Evolutionary conservation across 64 coral and sea anemone species (phyloP), one percentile per base, ranked within the genome.

Genomic region (Acropora yongei): DNA sequence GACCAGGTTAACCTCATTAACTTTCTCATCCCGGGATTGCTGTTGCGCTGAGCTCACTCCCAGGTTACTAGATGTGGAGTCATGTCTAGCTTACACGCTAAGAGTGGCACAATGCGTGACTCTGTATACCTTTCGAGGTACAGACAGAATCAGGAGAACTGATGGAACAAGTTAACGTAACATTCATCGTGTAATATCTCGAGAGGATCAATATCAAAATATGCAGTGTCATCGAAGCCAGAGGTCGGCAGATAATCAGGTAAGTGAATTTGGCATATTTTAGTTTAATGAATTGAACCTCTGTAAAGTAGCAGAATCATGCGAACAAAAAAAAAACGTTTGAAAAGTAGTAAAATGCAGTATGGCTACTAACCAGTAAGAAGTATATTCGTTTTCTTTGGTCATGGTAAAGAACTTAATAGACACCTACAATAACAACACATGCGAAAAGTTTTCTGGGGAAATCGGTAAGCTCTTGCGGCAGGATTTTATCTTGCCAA

Each of bases 1-100:
- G 10, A 80, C 51, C 78, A 80, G 45, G 78, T 80, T 46, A 80
- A 80, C 48, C 45, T 80, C 44, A 47, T 49, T 80, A 49, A 80
- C 78, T 4, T 45, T 80, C 46, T 80, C 78, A 46, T 49, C 78
- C 14, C 17, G 44, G 12, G 45, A 10, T 49, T 46, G 78, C 78
- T 10, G 78, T 80, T 49, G 78, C 78, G 4, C 41, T 45, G 78
- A 80, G 78, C 78, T 80, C 41, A 80, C 47, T 5, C 78, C 78
- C 41, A 80, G 78, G 78, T 10, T 49, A 80, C 3, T 80, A 80
- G 78, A 80, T 80, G 47, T 49, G 78, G 4, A 45, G 78, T 47
- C 0, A 80, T 80, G 78, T 80, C 78, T 45, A 80, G 78, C 44
- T 53, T 55, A 46, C 79, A 53, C 4, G 47, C 46, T 13, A 53